phyloP scores from a whole-genome alignment of 2,113 vertebrate genomes.

The Hystrix cristata region DNA sequence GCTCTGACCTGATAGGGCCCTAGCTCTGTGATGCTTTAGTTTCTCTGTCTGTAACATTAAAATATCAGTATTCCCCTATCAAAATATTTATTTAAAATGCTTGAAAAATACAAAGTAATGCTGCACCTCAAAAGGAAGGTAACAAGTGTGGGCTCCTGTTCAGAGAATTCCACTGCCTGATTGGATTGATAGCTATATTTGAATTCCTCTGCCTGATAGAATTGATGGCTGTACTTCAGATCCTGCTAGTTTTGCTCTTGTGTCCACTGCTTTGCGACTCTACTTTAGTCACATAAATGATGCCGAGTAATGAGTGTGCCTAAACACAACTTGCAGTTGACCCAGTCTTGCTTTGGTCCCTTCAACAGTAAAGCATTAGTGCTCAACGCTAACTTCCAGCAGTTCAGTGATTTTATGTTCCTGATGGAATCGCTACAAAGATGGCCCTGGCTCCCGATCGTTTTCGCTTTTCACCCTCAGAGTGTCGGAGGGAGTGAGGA shows the following conservation, averaged over 20 bases:
- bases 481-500: not conserved
- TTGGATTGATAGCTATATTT: not conserved
- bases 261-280: not conserved
- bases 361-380: not conserved
- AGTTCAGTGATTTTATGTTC: not conserved
- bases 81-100: not conserved
- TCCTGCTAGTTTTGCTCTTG: not conserved
- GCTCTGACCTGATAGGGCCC: not conserved
- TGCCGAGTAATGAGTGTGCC: not conserved
- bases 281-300: not conserved
- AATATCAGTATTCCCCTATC: not conserved
- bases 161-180: not conserved
- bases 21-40: not conserved
- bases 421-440: not conserved
- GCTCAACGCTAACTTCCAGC: not conserved
- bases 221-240: not conserved
- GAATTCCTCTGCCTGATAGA: not conserved
- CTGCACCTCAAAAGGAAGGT: not conserved
- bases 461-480: conserved; percentile 31
- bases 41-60: not conserved
- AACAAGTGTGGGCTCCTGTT: not conserved
- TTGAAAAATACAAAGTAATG: conserved; percentile 21
- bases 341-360: not conserved
- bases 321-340: not conserved
- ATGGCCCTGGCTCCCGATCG: not conserved